phyloP scores from a whole-genome alignment of 2,797 vertebrate species.

The Falco novaeseelandiae region DNA sequence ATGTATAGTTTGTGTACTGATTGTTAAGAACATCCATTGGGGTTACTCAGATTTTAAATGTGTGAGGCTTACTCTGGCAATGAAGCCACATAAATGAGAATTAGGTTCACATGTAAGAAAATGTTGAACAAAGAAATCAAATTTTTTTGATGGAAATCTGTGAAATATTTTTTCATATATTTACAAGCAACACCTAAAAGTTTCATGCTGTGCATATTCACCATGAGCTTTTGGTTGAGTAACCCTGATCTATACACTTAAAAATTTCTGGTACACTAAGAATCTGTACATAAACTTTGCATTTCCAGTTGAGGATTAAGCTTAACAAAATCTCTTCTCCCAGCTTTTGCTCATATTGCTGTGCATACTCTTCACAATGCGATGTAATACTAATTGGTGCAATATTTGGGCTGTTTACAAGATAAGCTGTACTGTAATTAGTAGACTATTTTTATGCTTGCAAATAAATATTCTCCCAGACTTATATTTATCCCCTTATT shows the following conservation, averaged over 20 bases:
- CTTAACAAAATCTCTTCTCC: slow-evolving; percentile 54
- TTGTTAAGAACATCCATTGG: neutral
- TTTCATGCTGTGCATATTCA: neutral
- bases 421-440: slow-evolving; percentile 46
- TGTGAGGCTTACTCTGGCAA: neutral
- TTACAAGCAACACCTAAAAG: neutral
- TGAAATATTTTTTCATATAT: neutral
- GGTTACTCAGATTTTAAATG: neutral
- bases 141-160: neutral
- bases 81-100: neutral
- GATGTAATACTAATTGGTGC: slow-evolving; percentile 19
- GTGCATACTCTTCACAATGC: slow-evolving; percentile 29
- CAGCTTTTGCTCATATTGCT: slow-evolving; percentile 56
- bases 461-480: neutral
- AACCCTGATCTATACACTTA: neutral
- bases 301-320: slow-evolving; percentile 53
- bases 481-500: neutral
- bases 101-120: neutral
- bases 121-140: neutral
- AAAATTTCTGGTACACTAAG: neutral
- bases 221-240: neutral
- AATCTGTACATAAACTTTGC: slow-evolving; percentile 61
- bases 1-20: slow-evolving; percentile 69
- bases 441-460: neutral
- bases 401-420: slow-evolving; percentile 77